Base-by-base conservation (phyloP, 2,113 vertebrate species). In the Gnathonemus echidnorhynchus region DNA sequence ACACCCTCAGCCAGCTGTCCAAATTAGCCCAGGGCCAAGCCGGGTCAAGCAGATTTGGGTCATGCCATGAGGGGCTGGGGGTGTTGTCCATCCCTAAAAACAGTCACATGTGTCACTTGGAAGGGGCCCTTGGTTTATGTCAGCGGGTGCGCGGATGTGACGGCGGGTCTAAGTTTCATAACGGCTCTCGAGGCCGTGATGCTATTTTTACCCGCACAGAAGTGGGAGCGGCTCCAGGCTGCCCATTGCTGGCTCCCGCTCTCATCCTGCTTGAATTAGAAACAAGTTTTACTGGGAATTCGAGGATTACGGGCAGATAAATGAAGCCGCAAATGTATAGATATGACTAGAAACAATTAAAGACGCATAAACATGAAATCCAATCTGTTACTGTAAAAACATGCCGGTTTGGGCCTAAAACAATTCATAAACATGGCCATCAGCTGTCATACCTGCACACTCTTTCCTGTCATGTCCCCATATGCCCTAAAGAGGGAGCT, bases 11-110 rank as follows among this genome's bases (percentile, higher is more conserved):
- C 27, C 86, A 53, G 86, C 52, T 88, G 87, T 62, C 87, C 39
- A 66, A 88, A 62, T 88, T 88, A 88, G 53, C 87, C 24, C 35
- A 66, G 49, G 87, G 87, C 87, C 87, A 88, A 24, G 53, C 56
- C 21, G 35, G 87, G 87, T 88, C 53, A 88, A 15, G 53, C 56
- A 66, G 87, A 88, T 62, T 45, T 88, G 56, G 87, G 87, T 88
- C 87, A 88, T 53, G 39, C 87, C 35, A 46, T 45, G 87, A 31
- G 42, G 87, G 87, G 39, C 53, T 10, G 8, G 17, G 35, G 56
- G 31, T 66, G 31, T 39, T 42, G 53, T 21, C 87, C 52, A 45
- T 53, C 87, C 19, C 87, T 66, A 66, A 45, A 46, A 88, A 45
- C 17, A 53, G n/a, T 62, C 87, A 66, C 35, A 66, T 15, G 87